Base-by-base conservation (phyloP, 23 tunicate species). In the Ciona savignyi region DNA sequence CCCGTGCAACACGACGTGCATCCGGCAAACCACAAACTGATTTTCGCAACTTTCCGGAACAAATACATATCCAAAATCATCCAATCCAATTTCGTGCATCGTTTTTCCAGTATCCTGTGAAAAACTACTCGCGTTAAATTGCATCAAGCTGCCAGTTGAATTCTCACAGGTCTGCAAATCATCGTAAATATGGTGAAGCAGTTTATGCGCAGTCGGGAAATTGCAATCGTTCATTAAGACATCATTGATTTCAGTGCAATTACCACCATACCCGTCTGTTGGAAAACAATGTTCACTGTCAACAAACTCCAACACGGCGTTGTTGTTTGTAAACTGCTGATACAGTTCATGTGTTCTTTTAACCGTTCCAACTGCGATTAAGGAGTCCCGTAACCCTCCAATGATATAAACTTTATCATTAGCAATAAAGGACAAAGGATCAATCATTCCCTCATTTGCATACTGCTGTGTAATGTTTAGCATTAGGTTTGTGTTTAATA, bases 1-100 rank as follows among this genome's bases (percentile, higher is more conserved):
- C 6, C 85, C 85, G 27, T 80, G 85, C 60, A 80, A 80, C 0
- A 75, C 85, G 11, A 80, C 71, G 32, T 80, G 85, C 6, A 80
- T 63, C 6, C 76, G 76, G 32, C 85, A 80, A 4, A 34, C 56
- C 27, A 64, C 23, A 1, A 28, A 20, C 29, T 69, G 32, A 30
- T 30, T 30, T 23, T 33, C 26, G 77, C 85, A 80, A 3, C 29
- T 4, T 0, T 21, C 34, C 15, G 85, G 85, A 11, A 80, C 85
- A 71, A 61, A 80, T 19, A 80, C 77, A 22, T 32, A 60, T 2
- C 70, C 77, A 1, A 28, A 35, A 2, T 80, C 85, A 49, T 61
- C 71, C 35, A 80, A n/a, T 3, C 77, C 77, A n/a, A 80, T 63
- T 32, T 33, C 77, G 20, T 65, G 30, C 22, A 75, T 42, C 15